Base-by-base conservation (phyloP, 2,888 invertebrate genomes). In the Ypsolopha scabrella region DNA sequence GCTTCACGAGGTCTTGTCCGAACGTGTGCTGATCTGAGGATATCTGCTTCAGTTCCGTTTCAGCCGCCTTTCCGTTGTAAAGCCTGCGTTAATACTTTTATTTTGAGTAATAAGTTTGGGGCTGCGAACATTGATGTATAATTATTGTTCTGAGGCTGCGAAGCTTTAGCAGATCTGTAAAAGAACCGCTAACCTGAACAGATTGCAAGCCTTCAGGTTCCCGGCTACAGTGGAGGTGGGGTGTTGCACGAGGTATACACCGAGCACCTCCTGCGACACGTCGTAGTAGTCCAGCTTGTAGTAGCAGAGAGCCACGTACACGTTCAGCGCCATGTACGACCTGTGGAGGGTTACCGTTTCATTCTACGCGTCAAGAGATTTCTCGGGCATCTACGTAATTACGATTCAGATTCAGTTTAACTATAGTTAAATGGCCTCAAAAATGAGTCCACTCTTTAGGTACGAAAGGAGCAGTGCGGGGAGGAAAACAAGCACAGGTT, bases 271-370 rank as follows among this genome's bases (percentile, higher is more conserved):
- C 79, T 98, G 97, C 0, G 98, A 97, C 47, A 98, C 97, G 76
- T 99, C 99, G 70, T 97, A 99, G 75, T 98, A 99, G 79, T 99
- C 99, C 65, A 99, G 83, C 75, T 99, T 99, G 82, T 99, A 99
- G 80, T 99, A 99, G 70, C 99, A 99, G 11, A 99, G 82, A 0
- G 98, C 99, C 53, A 99, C 94, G 75, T 99, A 99, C 4, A 99
- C 97, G 78, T 99, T 98, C 54, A 99, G 79, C 0, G 99, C 99
- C 70, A 98, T 87, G 75, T 92, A 96, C 51, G 95, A 94, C 61
- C 97, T 96, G 77, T n/a, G 41, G 47, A 13, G 8, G 10, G 33
- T 3, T 4, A 24, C 24, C 24, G 24, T 24, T 24, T 24, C 24
- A 24, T 24, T 24, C 2, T 24, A 24, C 24, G 24, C 24, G 24